Evolutionary conservation across 2,888 invertebrate genomes (phyloP).

Genomic region (Elmis aenea): DNA sequence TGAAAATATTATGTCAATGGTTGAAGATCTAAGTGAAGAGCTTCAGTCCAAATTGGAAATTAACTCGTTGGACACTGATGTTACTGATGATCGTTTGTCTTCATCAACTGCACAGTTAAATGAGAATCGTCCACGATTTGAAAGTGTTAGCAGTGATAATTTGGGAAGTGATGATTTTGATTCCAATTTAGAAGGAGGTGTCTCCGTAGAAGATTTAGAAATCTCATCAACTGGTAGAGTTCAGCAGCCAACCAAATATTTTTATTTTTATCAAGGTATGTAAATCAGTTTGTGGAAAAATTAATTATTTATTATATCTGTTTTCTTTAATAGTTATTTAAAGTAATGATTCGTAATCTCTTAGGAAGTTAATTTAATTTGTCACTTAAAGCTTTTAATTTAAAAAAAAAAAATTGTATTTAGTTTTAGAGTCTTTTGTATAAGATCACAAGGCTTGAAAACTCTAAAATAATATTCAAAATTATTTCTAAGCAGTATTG

Average conservation of each 20-base stretch:
- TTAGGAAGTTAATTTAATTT: too few species aligned
- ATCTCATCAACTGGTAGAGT: conserved; percentile 23
- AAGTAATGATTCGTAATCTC: too few species aligned
- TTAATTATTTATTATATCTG: not conserved
- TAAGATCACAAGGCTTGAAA: too few species aligned
- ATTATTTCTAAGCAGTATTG: too few species aligned
- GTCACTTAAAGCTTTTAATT: too few species aligned
- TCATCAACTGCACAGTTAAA: conserved; percentile 1
- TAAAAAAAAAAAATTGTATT: too few species aligned
- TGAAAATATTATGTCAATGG: conserved; percentile 39
- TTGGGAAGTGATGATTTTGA: conserved; percentile 21
- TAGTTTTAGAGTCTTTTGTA: too few species aligned
- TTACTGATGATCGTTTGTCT: not conserved
- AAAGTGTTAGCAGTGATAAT: conserved; percentile 35
- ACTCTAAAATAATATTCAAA: too few species aligned
- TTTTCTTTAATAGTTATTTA: too few species aligned
- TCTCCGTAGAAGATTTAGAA: conserved; percentile 40
- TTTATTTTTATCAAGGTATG: conserved; percentile 27
- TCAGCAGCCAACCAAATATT: conserved; percentile 44
- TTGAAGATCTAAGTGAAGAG: not conserved
- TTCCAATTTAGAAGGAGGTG: conserved; percentile 14
- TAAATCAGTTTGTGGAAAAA: not conserved
- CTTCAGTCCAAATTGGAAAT: not conserved
- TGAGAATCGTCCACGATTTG: conserved; percentile 24
- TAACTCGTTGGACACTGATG: not conserved